Conservation (phyloP, 2,888 invertebrate species). For the Morinoia aosen region DNA sequence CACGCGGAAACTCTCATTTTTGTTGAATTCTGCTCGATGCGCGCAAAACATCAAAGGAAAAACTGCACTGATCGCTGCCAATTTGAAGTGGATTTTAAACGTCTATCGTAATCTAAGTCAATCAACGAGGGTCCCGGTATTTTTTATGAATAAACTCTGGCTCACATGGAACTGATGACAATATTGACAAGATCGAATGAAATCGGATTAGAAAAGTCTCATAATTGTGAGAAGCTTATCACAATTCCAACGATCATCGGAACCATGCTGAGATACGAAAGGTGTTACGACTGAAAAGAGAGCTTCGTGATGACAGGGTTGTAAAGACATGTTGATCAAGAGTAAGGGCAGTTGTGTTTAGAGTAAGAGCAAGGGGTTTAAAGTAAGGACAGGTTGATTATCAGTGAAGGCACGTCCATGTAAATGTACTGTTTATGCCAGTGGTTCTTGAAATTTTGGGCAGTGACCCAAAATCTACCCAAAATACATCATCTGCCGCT, state of each 20-base stretch:
- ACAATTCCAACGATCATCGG: background rate
- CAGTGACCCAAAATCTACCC: too few species aligned
- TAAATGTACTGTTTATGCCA: too few species aligned
- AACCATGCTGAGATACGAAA: background rate
- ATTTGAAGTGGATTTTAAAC: background rate
- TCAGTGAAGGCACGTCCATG: background rate
- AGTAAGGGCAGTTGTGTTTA: background rate
- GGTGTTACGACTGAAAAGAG: background rate
- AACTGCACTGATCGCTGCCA: background rate
- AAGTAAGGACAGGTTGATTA: background rate
- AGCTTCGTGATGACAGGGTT: background rate
- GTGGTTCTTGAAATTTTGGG: too few species aligned
- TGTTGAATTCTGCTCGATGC: background rate
- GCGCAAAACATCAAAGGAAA: background rate
- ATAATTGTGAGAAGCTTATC: background rate
- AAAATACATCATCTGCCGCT: too few species aligned
- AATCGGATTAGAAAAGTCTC: background rate
- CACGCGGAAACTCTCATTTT: too few species aligned
- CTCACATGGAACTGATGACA: background rate
- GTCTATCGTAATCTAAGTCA: background rate
- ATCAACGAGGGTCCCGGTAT: background rate
- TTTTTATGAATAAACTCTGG: background rate
- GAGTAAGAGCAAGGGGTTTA: background rate
- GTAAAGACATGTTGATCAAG: background rate
- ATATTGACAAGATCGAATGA: background rate